Evolutionary conservation across 2,888 invertebrate species (phyloP), one percentile per base, ranked within the genome.

Genomic region (Prenolepis imparis): DNA sequence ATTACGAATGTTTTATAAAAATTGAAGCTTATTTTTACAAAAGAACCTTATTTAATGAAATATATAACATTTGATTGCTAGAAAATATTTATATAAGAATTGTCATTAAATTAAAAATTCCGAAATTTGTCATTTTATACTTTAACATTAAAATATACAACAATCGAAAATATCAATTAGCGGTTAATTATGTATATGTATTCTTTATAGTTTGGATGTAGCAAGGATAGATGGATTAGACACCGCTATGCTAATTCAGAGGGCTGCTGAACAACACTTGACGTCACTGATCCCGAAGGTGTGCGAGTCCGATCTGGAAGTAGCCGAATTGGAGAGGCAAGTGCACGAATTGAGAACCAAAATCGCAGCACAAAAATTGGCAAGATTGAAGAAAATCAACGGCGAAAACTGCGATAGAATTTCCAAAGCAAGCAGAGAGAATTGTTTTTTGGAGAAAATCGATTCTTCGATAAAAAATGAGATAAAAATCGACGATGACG

Each of bases 271-370:
- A 78, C 78, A 78, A n/a, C 90, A 89, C 83, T 89, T 94, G 72
- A 90, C 89, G 44, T 28, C 87, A 18, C 72, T 93, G 74, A 91
- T 93, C 41, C 92, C 93, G 15, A 77, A 90, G 72, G 89, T 95
- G 28, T 94, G 93, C 80, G 91, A 94, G 32, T 92, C 95, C 15
- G 95, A 95, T 85, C 75, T 92, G 9, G 94, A 95, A 91, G 92
- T 95, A 52, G 88, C 89, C 59, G 80, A 85, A 15, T 88, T 94
- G 39, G 93, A 93, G 67, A 88, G 66, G 41, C 84, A 92, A 86
- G 86, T 94, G 9, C 64, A 67, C 24, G 90, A 92, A 44, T 59
- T 93, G 21, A 86, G 83, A 73, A 61, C 77, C 52, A 84, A 84
- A 66, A 52, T 86, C 6, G n/a, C 15, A 44, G 21, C 15, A 18